Base-by-base conservation (phyloP, 2,888 invertebrate species). In the Drosophila borealis region DNA sequence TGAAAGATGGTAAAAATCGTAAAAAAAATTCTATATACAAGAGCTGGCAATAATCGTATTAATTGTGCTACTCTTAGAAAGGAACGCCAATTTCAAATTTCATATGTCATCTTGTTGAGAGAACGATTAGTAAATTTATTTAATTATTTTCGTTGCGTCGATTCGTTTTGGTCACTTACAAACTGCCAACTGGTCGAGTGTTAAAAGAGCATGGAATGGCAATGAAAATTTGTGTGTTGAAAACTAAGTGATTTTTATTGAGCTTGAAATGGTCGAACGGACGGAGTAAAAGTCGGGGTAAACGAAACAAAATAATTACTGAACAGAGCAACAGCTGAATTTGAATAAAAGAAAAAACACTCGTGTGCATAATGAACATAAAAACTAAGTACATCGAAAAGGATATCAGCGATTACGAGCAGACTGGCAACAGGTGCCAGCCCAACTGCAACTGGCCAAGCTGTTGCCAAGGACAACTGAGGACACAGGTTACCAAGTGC, bases 1-100 rank as follows among this genome's bases (percentile, higher is more conserved):
- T 87, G 90, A 91, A 90, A 90, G 91, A 91, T 91, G 90, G 90
- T 91, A 91, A 91, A 89, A 90, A 91, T 90, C 90, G 84, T 84
- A 90, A 91, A 91, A 86, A 70, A 88, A 82, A 9, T 25, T 4
- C 66, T 17, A 9, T 36, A 36, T 36, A 13, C 44, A 44, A 48
- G 11, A 48, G 55, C 59, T 25, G 34, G 21, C 60, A 72, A 54
- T 21, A 29, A 34, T 42, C 34, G 44, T 3, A 19, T 45, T 48
- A 25, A 42, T 11, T 11, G 14, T n/a, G 37, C 34, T 10, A 33
- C 46, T 57, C 42, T 59, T 63, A 13, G 29, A 33, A 41, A 10
- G 49, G 65, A 64, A 77, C 37, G 45, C 64, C 71, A 70, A 78
- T 80, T 86, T 88, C 81, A 89, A 91, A 89, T 90, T 90, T 90